Evolutionary conservation across 92 coral and sea anemone species (phyloP).

Genomic region (Parazoanthus atlanticus): DNA sequence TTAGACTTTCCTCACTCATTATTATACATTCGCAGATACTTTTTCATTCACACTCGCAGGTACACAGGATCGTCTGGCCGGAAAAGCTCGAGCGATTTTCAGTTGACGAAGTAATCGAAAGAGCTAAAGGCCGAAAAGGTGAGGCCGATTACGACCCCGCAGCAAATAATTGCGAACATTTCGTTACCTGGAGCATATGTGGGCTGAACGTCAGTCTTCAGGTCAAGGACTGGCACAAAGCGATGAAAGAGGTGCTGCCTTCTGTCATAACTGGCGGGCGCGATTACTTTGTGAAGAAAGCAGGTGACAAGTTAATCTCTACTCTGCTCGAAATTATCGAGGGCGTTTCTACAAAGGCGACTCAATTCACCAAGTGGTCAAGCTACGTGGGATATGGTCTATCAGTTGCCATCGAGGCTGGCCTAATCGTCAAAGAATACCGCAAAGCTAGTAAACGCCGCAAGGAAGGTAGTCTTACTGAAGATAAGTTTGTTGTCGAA

Average conservation of each 20-base stretch:
- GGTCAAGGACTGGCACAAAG: neutral
- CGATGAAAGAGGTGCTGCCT: neutral
- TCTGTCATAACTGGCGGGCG: neutral
- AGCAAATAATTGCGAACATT: conserved; percentile 19
- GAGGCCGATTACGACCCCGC: neutral
- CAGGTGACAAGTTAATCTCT: too few species aligned
- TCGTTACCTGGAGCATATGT: conserved; percentile 18
- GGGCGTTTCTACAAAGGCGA: too few species aligned
- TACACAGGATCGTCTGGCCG: conserved; percentile 23
- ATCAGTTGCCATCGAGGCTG: too few species aligned
- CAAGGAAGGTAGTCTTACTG: too few species aligned
- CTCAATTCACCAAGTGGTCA: too few species aligned
- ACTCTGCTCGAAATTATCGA: too few species aligned
- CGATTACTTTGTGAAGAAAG: too few species aligned
- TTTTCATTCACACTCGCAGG: neutral
- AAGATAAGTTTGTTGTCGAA: too few species aligned
- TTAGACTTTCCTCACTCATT: too few species aligned
- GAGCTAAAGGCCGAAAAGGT: neutral
- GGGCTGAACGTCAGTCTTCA: neutral
- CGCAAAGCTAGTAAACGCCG: too few species aligned
- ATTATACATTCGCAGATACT: neutral
- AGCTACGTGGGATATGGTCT: too few species aligned
- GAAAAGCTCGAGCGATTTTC: conserved; percentile 7
- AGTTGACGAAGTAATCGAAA: conserved; percentile 11
- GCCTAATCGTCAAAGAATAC: too few species aligned